Conservation (phyloP, 1,140 invertebrate genomes). For the Megalonaias nervosa region DNA sequence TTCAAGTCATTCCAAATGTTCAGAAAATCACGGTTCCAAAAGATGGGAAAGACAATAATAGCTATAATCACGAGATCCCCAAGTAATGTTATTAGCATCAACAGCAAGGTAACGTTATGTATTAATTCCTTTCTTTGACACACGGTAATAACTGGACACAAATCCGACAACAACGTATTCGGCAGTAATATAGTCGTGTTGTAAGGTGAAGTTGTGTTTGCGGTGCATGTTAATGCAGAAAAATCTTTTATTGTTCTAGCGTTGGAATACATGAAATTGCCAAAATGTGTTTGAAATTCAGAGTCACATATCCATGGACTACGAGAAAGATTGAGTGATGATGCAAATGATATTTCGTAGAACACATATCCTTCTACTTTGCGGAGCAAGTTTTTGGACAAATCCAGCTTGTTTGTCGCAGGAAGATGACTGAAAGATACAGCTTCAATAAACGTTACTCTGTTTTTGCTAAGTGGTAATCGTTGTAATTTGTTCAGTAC, state of each 20-base stretch:
- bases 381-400: slow-evolving; percentile 43
- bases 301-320: slow-evolving; percentile 54
- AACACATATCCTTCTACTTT: slow-evolving; percentile 31
- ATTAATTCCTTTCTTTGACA: not conserved
- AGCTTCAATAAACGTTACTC: slow-evolving; percentile 40
- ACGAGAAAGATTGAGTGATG: slow-evolving; percentile 27
- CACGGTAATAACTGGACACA: slow-evolving; percentile 9
- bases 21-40: slow-evolving; percentile 44
- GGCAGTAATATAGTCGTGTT: not conserved
- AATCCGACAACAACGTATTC: not conserved
- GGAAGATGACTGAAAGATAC: slow-evolving; percentile 32
- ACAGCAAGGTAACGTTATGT: slow-evolving; percentile 6
- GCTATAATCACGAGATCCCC: slow-evolving; percentile 22
- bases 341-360: not conserved
- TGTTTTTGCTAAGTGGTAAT: slow-evolving; percentile 49
- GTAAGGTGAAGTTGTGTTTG: slow-evolving; percentile 5
- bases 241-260: slow-evolving; percentile 33
- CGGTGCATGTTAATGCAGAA: slow-evolving; percentile 29
- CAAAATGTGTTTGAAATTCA: slow-evolving; percentile 34
- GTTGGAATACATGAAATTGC: slow-evolving; percentile 18
- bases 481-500: slow-evolving; percentile 38
- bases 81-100: slow-evolving; percentile 28
- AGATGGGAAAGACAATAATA: slow-evolving; percentile 23
- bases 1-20: slow-evolving; percentile 48
- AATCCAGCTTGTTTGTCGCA: slow-evolving; percentile 27